Base-by-base conservation (phyloP, 2,888 invertebrate genomes). In the Listrodromus nycthemerus region DNA sequence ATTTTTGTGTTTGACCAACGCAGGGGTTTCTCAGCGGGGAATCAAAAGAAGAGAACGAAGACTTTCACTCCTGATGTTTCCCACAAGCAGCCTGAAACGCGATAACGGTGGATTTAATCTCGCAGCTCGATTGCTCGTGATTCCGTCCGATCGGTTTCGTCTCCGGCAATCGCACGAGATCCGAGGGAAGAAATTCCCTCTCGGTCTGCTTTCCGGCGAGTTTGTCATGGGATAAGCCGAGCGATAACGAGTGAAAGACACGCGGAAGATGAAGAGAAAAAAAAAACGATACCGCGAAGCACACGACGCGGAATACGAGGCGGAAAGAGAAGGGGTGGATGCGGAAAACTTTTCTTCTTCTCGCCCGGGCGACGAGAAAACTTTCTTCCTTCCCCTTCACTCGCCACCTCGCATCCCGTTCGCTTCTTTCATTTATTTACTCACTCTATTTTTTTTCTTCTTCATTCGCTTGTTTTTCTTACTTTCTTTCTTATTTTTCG, bases 351-450 rank as follows among this genome's bases (percentile, higher is more conserved):
- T 85, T 82, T 71, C 79, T 58, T 82, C 71, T 67, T 65, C 50
- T 21, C 70, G 71, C 78, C 50, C 45, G 80, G 61, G 13, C 77
- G 76, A 81, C 75, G 83, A 83, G 80, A 86, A 84, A 85, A 84
- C 77, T 79, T 81, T 83, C 70, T 75, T 75, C 48, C 61, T 75
- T 73, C 63, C 33, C 52, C 52, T 80, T 24, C 65, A 66, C 78
- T 66, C 61, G 74, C 65, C 81, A 58, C 71, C 75, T 80, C 65
- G 52, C 71, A 50, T 65, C 33, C 16, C 58, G 24, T 76, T 41
- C 83, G 52, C 45, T 58, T 80, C 71, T 83, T 75, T 83, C 79
- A 78, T 83, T 78, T 83, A 82, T 84, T 81, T 84, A 84, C 84
- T 83, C 78, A 55, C 83, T 73, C 83, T 73, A 37, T 76, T 75